These are phyloP conservation scores for Eonycteris spelaea DNA, from an alignment of 2,113 vertebrate genomes.

Conservation along the genomic window DNA sequence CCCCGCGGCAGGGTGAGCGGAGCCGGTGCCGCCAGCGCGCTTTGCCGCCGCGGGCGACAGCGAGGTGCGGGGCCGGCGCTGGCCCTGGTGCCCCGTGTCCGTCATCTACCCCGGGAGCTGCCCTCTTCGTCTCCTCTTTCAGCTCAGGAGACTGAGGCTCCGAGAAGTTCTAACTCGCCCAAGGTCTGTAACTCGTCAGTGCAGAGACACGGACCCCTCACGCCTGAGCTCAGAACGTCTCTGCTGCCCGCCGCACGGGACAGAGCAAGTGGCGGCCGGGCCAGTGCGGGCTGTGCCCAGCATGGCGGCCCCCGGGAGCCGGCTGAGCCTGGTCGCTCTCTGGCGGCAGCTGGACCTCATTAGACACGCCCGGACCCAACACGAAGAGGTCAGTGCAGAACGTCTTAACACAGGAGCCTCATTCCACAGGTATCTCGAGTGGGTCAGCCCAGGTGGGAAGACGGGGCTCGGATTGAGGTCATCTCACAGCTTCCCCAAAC, in stretches of 20 bases:
- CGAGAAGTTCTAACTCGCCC: background rate
- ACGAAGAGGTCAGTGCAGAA: too few species aligned
- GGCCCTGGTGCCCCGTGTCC: too few species aligned
- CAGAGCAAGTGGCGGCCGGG: background rate
- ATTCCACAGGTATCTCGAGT: background rate
- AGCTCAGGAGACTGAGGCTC: background rate
- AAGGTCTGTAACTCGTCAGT: background rate
- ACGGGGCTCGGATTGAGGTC: background rate
- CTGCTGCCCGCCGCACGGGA: background rate
- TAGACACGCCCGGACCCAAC: background rate
- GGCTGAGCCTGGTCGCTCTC: background rate
- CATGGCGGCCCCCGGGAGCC: background rate
- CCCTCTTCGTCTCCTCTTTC: background rate
- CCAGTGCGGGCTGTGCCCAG: background rate
- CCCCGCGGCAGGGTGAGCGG: background rate
- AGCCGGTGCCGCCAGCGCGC: background rate
- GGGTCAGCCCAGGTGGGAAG: background rate
- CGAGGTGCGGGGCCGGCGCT: too few species aligned
- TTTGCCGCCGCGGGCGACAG: too few species aligned
- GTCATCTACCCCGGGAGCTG: too few species aligned
- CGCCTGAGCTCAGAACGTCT: background rate
- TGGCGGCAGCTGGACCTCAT: background rate
- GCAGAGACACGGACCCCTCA: background rate
- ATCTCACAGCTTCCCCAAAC: background rate
- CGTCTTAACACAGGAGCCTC: background rate